A percentile compares a stretch with the other conserved stretches of the same genome.
These are phyloP conservation scores for Automeris io DNA, from an alignment of 2,888 invertebrate genomes.

Conservation along the genomic window DNA sequence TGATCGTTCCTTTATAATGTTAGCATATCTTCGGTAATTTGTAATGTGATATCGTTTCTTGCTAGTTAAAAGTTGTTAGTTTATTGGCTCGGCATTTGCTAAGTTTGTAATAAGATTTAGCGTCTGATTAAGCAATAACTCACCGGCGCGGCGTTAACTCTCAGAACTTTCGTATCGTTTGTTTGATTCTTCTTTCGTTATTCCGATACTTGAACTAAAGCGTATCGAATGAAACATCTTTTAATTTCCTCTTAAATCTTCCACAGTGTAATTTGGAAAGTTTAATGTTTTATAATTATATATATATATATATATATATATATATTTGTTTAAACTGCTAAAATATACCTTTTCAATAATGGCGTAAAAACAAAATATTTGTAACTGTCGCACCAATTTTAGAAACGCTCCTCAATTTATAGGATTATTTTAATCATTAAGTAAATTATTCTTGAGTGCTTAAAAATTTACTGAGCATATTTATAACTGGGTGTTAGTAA, in stretches of 20 bases:
- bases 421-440: not conserved
- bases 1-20: slow-evolving; percentile 15
- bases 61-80: slow-evolving; percentile 46
- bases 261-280: too few relatives aligned
- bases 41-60: slow-evolving; percentile 38
- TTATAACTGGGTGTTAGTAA: too few relatives aligned
- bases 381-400: too few relatives aligned
- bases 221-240: slow-evolving; percentile 35
- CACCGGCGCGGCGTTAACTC: slow-evolving; percentile 38
- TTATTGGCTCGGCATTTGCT: slow-evolving; percentile 24
- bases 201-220: slow-evolving; percentile 37
- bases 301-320: too few relatives aligned
- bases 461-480: not conserved
- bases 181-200: slow-evolving; percentile 54
- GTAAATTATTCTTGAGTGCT: not conserved
- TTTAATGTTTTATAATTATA: too few relatives aligned
- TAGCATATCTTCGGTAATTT: slow-evolving; percentile 29
- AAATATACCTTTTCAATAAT: too few relatives aligned
- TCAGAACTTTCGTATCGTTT: slow-evolving; percentile 49
- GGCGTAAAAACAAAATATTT: too few relatives aligned
- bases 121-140: slow-evolving; percentile 37
- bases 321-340: too few relatives aligned
- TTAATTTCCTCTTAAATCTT: too few relatives aligned
- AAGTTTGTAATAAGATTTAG: slow-evolving; percentile 66
- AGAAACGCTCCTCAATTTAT: too few relatives aligned